Percentiles rank a stretch among this genome's conserved stretches.
phyloP scores from a whole-genome alignment of 2,797 vertebrate genomes.

The Neostethus bicornis region DNA sequence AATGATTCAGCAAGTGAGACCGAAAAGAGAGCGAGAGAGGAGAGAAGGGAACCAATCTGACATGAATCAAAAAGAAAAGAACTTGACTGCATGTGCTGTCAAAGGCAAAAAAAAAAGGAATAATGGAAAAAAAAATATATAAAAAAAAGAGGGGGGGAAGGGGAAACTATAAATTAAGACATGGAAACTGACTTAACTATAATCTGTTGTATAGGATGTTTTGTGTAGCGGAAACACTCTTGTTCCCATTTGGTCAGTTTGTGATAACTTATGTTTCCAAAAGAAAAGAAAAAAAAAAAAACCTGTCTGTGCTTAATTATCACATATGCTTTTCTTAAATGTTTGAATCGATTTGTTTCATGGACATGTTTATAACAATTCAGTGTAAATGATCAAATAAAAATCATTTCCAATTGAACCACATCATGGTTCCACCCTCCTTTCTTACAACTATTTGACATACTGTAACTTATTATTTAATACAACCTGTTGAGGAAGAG shows the following conservation, averaged over 20 bases:
- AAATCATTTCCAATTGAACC: constrained; percentile 93
- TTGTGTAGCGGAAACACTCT: constrained; percentile 97
- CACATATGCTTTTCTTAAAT: constrained; percentile 93
- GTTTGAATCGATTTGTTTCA: constrained; percentile 91
- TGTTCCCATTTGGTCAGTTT: constrained; percentile 95
- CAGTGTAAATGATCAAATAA: constrained; percentile 96
- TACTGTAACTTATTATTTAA: neutral
- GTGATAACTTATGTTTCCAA: constrained; percentile 87
- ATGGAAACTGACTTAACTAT: constrained; percentile 75
- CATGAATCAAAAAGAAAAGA: constrained; percentile 57
- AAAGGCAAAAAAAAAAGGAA: constrained; percentile 68
- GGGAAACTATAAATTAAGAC: constrained; percentile 84
- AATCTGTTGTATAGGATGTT: constrained; percentile 95
- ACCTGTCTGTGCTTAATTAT: constrained; percentile 96
- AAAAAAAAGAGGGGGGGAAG: constrained; percentile 73
- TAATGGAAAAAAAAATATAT: constrained; percentile 1
- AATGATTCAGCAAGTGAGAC: constrained; percentile 24
- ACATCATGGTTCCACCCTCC: constrained; percentile 72
- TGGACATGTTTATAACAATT: constrained; percentile 92
- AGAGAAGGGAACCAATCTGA: constrained; percentile 29
- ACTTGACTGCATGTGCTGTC: constrained; percentile 93
- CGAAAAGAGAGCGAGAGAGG: too few species aligned
- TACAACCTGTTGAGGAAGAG: neutral
- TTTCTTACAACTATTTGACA: too few species aligned
- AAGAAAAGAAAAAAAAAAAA: too few species aligned